Conservation (phyloP, 1,140 invertebrate genomes). For the Caenorhabditis briggsae region DNA sequence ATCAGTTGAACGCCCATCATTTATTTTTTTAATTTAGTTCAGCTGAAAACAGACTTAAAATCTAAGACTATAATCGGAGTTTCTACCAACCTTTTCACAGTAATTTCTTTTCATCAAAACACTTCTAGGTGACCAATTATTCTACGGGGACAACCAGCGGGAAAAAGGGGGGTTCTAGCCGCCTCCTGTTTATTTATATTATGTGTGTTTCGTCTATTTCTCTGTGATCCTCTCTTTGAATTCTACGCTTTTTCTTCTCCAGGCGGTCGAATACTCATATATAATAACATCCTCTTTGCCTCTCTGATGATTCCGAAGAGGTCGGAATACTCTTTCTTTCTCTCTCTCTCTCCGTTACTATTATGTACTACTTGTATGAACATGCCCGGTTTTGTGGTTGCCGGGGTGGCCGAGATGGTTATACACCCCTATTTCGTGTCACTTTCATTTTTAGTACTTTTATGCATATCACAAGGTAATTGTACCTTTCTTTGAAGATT, state of each 20-base stretch:
- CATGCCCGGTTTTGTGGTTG: conserved; percentile 33
- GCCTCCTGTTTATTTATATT: conserved; percentile 43
- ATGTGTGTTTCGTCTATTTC: neutral
- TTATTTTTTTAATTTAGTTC: neutral
- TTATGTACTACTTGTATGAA: conserved; percentile 43
- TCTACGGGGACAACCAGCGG: conserved; percentile 9
- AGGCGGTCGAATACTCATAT: conserved; percentile 7
- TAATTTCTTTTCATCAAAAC: conserved; percentile 7
- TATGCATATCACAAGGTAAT: neutral
- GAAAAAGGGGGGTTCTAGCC: neutral
- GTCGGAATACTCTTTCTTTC: neutral
- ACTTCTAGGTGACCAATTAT: conserved; percentile 16
- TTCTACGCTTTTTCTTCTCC: neutral
- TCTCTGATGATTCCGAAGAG: conserved; percentile 9
- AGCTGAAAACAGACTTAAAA: too few relatives aligned
- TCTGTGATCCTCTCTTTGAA: conserved; percentile 36
- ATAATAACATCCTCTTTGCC: conserved; percentile 13
- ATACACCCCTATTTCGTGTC: neutral
- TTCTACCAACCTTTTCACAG: neutral
- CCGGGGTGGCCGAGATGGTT: neutral
- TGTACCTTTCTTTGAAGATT: neutral
- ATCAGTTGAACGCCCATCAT: neutral
- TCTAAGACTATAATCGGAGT: neutral
- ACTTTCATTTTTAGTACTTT: conserved; percentile 14
- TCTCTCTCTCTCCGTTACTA: neutral